Base-by-base conservation (phyloP, 2,888 invertebrate species). In the Dynastes grantii region DNA sequence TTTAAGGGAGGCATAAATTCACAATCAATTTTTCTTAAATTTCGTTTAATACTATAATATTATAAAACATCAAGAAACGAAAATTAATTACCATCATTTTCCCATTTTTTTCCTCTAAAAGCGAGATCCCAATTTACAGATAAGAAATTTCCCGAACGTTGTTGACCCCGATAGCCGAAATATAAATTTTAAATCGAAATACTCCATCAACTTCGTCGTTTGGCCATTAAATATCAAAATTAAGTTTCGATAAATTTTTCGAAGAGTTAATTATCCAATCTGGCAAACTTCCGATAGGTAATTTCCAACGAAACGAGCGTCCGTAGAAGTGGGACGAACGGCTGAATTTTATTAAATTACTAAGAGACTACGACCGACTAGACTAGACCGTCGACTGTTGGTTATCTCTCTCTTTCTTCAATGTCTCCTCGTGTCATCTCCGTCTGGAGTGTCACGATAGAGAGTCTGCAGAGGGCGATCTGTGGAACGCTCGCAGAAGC, bases 231-330 rank as follows among this genome's bases (percentile, higher is more conserved):
- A n/a, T 63, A 13, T 27, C 27, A 1, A 32, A 63, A 63, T 32
- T 29, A 51, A 68, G 68, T 67, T 67, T 27, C 68, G 68, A 68
- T 68, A 68, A 68, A 68, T 68, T 68, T 68, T 68, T 68, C 68
- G 68, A 68, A 49, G 68, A 68, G 51, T 68, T 68, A 68, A 68
- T 68, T 68, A 68, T 68, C 68, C 68, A 51, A 68, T 68, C 68
- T 68, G 51, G 51, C 22, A 49, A 68, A 68, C 68, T 68, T 68
- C 68, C 68, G 51, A 68, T 68, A 68, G 68, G 68, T 68, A 68
- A 68, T 68, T 68, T 68, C 51, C 27, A 68, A 51, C 68, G 49
- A 68, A 51, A 68, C 29, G 68, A 68, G 53, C 27, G 68, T 51
- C 68, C 68, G 68, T 51, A 51, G 51, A 68, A 51, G 29, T 68